Evolutionary conservation across 2,797 vertebrate species (phyloP), one percentile per base, ranked within the genome.

Genomic region (Rhinoraja longicauda): DNA sequence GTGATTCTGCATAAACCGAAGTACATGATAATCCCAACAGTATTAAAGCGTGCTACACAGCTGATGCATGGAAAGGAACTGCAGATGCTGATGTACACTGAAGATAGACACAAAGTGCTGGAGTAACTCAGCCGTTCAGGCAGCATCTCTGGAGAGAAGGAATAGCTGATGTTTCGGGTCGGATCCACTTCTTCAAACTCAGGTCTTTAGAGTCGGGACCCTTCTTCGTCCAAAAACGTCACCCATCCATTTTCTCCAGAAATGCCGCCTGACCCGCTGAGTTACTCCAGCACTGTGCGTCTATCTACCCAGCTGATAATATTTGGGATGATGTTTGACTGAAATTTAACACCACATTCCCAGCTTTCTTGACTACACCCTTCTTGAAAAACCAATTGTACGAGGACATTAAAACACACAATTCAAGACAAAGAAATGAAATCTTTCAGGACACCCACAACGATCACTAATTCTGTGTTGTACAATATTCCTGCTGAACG

Each of bases 381-480:
- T 45, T 45, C 45, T 4, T 45, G 45, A 4, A 73, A 73, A 70
- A 72, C 70, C 70, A 90, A 70, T 72, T 90, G 70, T 57, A 92
- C 92, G 6, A 84, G 93, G 45, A 57, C 0, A 3, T 6, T 32
- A 4, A 78, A 0, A 93, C 82, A 62, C n/a, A 24, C 32, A 70
- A 67, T 90, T 64, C 90, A 90, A 64, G 62, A 13, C 88, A 90
- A 45, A 70, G 90, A 92, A 73, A 73, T 57, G 70, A 73, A 92
- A 92, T 21, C 21, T 91, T 91, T 36, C 67, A 73, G 36, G 88
- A 91, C 70, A 73, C 53, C 67, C 4, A 73, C 10, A 72, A n/a
- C 94, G 96, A 95, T 94, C 94, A 94, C 96, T 95, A 95, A 95
- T 95, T 94, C 95, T 95, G 94, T 93, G 96, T 95, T 95, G 96